phyloP scores from a whole-genome alignment of 2,797 vertebrate species.

The Chanos chanos region DNA sequence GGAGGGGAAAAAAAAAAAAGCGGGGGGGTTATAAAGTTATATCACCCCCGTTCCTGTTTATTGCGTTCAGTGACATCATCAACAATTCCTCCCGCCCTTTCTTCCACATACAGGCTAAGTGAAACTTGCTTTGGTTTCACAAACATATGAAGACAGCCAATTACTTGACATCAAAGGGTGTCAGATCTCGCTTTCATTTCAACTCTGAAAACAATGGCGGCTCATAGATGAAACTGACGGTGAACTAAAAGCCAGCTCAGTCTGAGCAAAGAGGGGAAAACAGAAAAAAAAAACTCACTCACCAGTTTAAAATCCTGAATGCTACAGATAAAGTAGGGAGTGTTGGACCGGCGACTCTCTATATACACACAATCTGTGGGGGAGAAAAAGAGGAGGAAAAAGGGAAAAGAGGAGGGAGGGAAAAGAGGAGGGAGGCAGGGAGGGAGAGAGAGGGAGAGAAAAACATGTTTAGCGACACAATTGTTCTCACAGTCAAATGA shows the following conservation, averaged over 20 bases:
- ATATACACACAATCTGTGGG: conserved; percentile 98
- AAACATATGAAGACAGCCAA: conserved; percentile 31
- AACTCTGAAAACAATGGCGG: conserved; percentile 33
- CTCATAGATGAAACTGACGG: conserved; percentile 1
- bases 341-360: conserved; percentile 95
- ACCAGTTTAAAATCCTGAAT: conserved; percentile 99
- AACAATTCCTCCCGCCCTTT: too few relatives aligned
- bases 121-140: conserved; percentile 12
- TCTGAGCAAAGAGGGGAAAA: conserved; percentile 18
- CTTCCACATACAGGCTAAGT: too few relatives aligned
- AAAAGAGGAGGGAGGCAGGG: conserved; percentile 25
- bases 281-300: conserved; percentile 66
- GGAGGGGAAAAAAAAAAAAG: too few relatives aligned
- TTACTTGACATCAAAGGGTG: conserved; percentile 36
- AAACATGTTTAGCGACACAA: conserved; percentile 22
- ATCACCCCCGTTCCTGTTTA: too few relatives aligned
- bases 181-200: conserved; percentile 41
- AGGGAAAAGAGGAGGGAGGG: conserved; percentile 48
- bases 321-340: conserved; percentile 99
- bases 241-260: not conserved
- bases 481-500: conserved; percentile 48
- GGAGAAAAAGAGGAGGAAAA: conserved; percentile 33
- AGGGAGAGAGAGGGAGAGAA: conserved; percentile 27
- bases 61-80: too few relatives aligned
- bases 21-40: too few relatives aligned